Evolutionary conservation across 2,797 vertebrate genomes (phyloP).

Genomic region (Malacoraja senta): DNA sequence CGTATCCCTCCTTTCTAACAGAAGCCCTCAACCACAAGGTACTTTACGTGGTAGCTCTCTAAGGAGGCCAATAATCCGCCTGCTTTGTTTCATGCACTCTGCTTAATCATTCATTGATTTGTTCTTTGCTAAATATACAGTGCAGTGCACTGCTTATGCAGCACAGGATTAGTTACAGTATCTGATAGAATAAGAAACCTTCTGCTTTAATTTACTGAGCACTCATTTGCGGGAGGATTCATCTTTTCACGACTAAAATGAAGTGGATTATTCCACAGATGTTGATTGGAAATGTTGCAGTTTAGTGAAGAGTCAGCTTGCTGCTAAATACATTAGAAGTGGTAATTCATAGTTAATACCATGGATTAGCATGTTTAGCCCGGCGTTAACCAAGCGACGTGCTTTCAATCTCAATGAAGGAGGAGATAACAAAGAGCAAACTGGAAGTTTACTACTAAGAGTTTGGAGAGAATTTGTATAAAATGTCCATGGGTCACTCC

Average conservation of each 20-base stretch:
- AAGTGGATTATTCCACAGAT: not conserved
- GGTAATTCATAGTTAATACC: not conserved
- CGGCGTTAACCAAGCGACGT: not conserved
- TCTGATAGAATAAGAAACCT: not conserved
- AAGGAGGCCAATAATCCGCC: not conserved
- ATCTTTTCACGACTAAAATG: not conserved
- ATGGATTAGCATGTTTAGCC: not conserved
- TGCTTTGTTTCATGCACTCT: conserved; percentile 23
- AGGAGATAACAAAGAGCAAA: not conserved
- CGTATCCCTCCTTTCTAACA: not conserved
- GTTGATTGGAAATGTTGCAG: not conserved
- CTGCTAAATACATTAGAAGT: not conserved
- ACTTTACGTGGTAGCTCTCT: not conserved
- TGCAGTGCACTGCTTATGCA: not conserved
- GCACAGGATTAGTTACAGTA: not conserved
- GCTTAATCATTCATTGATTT: conserved; percentile 16
- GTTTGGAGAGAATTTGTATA: not conserved
- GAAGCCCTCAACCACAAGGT: not conserved
- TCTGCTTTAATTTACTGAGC: not conserved
- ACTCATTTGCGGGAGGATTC: not conserved
- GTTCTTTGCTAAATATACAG: conserved; percentile 21
- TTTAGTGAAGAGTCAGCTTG: not conserved
- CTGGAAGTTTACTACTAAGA: not conserved
- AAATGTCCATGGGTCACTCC: not conserved
- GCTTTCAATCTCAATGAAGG: not conserved